phyloP scores from a whole-genome alignment of 1,140 invertebrate species.

The Whitmania pigra region DNA sequence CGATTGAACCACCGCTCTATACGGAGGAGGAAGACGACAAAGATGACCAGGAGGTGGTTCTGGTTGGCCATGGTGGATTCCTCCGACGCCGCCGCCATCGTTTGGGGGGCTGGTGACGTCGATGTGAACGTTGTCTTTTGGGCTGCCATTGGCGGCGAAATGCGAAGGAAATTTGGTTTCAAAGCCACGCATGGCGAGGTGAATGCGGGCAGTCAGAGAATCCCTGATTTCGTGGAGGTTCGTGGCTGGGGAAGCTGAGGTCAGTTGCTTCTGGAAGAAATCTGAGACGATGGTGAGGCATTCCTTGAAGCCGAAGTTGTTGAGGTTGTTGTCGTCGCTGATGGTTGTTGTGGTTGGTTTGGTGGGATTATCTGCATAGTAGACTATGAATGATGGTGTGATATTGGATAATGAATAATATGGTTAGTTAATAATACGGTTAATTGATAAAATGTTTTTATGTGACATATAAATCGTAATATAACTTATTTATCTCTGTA shows the following conservation, averaged over 20 bases:
- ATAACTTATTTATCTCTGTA: too few species aligned
- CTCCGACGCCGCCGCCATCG: too few species aligned
- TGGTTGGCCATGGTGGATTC: background rate
- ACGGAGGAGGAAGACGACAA: conserved; percentile 6
- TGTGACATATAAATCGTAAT: too few species aligned
- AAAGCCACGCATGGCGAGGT: background rate
- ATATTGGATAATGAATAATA: too few species aligned
- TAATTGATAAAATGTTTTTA: too few species aligned
- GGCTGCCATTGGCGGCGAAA: background rate
- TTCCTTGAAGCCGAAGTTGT: background rate
- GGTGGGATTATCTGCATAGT: too few species aligned
- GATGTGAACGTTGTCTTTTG: background rate
- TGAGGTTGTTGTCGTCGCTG: conserved; percentile 2
- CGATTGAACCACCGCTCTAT: background rate
- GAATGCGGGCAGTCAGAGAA: background rate
- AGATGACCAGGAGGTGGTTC: background rate
- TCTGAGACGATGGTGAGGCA: background rate
- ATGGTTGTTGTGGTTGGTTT: background rate
- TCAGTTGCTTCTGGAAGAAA: background rate
- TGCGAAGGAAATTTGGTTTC: background rate
- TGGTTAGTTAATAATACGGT: too few species aligned
- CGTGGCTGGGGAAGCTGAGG: conserved; percentile 2
- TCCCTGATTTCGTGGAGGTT: background rate
- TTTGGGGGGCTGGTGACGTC: too few species aligned
- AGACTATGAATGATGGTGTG: too few species aligned